Conservation (phyloP, 1,140 invertebrate species). For the Eupeodes corollae region DNA sequence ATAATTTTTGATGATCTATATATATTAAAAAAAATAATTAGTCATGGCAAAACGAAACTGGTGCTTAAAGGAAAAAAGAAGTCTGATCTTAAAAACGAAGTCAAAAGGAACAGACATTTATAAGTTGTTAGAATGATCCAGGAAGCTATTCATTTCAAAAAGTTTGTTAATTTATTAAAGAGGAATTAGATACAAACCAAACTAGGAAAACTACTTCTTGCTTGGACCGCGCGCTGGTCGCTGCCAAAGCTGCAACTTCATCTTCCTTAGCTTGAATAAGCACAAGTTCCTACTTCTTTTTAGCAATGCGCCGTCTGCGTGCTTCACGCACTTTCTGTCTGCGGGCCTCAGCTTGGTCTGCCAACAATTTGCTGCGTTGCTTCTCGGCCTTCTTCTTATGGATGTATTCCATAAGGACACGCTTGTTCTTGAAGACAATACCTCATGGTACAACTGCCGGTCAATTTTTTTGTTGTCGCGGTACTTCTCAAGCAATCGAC, state of each 20-base stretch:
- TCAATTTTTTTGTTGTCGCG: conserved; percentile 98
- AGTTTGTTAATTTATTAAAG: no score
- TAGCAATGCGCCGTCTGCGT: conserved; percentile 80
- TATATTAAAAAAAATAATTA: no score
- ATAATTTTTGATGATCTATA: no score
- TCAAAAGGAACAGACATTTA: no score
- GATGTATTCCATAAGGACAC: conserved; percentile 99
- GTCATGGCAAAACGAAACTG: no score
- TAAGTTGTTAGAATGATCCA: no score
- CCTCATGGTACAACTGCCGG: conserved; percentile 95
- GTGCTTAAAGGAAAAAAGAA: no score
- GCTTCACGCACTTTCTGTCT: conserved; percentile 92
- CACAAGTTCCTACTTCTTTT: conserved; percentile 88
- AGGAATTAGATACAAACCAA: no score
- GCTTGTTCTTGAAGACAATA: conserved; percentile 99
- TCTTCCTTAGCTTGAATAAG: conserved; percentile 76
- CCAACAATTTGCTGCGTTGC: conserved; percentile 88
- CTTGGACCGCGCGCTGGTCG: conserved; percentile 36
- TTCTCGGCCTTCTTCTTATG: conserved; percentile 99
- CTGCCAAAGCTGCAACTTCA: conserved; percentile 62
- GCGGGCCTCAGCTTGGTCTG: conserved; percentile 94
- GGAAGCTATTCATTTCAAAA: no score
- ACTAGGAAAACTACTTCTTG: no score
- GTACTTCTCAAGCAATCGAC: conserved; percentile 91
- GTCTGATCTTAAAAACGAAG: no score